Percentiles rank a stretch among this genome's conserved stretches.
Conservation (phyloP, 2,888 invertebrate species). For the Mechanitis messenoides region DNA sequence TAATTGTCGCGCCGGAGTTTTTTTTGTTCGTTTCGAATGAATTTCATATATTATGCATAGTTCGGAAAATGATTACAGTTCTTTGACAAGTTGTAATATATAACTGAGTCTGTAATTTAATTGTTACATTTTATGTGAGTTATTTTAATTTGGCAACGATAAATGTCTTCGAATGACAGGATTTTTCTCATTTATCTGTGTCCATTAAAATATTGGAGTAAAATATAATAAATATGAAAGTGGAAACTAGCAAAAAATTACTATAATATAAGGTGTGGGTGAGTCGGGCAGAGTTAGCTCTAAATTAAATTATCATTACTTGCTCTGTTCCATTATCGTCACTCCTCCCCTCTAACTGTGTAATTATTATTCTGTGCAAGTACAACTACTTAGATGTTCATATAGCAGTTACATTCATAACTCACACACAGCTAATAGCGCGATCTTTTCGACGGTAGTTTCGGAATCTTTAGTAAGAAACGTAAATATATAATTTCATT, state of each 20-base stretch:
- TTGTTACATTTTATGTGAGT: too few relatives aligned
- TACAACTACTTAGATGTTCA: constrained; percentile 2
- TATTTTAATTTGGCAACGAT: too few relatives aligned
- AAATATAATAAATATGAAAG: background rate
- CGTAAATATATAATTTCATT: constrained; percentile 23
- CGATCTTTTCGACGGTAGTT: too few relatives aligned
- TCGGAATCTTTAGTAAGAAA: background rate
- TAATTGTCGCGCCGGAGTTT: constrained; percentile 52
- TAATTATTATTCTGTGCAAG: constrained; percentile 3
- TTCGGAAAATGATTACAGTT: constrained; percentile 15
- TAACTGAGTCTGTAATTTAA: too few relatives aligned
- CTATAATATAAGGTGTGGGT: constrained; percentile 29
- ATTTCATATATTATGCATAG: constrained; percentile 20
- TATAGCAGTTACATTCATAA: constrained; percentile 3
- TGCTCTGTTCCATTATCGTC: constrained; percentile 45
- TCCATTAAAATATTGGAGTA: background rate
- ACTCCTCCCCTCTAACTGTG: constrained; percentile 16
- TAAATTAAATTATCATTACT: constrained; percentile 58
- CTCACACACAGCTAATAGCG: background rate
- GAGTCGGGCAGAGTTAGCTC: constrained; percentile 35
- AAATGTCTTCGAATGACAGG: too few relatives aligned
- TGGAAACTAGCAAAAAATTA: background rate
- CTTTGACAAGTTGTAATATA: too few relatives aligned
- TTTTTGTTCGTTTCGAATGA: constrained; percentile 30
- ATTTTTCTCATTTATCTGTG: too few relatives aligned